These are phyloP conservation scores for Syngnathus floridae DNA, from an alignment of 2,113 vertebrate species.

Conservation along the genomic window DNA sequence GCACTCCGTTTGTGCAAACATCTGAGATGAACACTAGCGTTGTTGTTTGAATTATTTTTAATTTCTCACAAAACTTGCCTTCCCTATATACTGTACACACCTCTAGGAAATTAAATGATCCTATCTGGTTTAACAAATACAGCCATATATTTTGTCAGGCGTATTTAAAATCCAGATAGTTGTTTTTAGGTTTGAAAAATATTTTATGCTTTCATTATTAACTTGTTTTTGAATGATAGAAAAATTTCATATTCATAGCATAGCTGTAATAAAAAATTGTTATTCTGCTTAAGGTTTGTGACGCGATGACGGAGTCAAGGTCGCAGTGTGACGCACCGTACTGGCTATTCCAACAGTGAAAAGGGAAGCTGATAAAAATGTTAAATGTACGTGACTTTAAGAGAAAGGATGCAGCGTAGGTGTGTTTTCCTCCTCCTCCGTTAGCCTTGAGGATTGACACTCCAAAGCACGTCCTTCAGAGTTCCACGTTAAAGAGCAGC, in stretches of 20 bases:
- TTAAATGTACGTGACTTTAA: neutral
- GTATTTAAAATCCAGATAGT: neutral
- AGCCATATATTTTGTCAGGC: neutral
- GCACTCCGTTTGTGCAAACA: neutral
- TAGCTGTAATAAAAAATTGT: too few species aligned
- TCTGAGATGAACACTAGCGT: neutral
- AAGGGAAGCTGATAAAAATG: neutral
- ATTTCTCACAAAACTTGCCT: neutral
- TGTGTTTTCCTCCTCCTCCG: neutral
- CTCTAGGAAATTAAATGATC: neutral
- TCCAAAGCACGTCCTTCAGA: neutral
- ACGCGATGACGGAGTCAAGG: neutral
- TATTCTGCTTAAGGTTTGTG: neutral
- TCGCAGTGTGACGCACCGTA: neutral
- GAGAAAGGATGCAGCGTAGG: neutral
- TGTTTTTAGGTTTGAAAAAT: neutral
- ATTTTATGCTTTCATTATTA: neutral
- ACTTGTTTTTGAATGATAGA: neutral
- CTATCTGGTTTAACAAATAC: neutral
- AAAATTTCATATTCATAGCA: too few species aligned
- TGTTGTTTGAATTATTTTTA: neutral
- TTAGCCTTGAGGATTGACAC: neutral
- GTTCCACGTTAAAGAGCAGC: neutral
- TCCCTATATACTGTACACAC: neutral
- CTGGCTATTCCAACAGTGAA: neutral